These are phyloP conservation scores for Vombatus ursinus DNA, from an alignment of 2,113 vertebrate species.

Conservation along the genomic window DNA sequence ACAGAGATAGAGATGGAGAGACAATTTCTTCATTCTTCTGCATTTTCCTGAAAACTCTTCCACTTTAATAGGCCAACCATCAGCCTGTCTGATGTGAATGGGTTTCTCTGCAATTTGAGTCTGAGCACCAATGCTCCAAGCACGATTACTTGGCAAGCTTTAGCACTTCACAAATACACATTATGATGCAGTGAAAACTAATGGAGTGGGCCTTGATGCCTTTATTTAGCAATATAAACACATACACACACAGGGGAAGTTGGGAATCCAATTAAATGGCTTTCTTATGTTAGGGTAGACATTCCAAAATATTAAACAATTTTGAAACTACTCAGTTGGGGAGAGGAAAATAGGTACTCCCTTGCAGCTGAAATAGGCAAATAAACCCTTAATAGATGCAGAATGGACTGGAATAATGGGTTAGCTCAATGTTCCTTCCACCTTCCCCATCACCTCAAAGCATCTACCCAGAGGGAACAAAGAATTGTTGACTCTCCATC, in stretches of 20 bases:
- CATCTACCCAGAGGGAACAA: neutral
- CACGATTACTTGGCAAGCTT: neutral
- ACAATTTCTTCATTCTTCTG: neutral
- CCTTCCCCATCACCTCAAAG: neutral
- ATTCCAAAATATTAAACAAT: neutral
- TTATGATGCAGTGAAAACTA: neutral
- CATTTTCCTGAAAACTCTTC: neutral
- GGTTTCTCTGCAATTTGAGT: neutral
- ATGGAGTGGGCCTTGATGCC: neutral
- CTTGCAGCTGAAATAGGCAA: neutral
- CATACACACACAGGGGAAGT: neutral
- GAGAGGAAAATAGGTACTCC: neutral
- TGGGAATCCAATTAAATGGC: fast-evolving
- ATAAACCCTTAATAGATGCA: neutral
- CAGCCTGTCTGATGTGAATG: neutral
- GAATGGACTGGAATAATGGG: neutral
- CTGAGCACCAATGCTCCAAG: neutral
- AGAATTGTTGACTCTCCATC: neutral
- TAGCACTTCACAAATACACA: neutral
- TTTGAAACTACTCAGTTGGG: neutral
- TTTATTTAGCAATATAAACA: neutral
- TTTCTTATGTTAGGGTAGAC: neutral
- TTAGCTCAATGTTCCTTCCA: neutral
- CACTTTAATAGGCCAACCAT: neutral
- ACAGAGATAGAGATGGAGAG: constrained; percentile 1